Conservation (phyloP, 2,113 vertebrate species). For the Tyrannus savana region DNA sequence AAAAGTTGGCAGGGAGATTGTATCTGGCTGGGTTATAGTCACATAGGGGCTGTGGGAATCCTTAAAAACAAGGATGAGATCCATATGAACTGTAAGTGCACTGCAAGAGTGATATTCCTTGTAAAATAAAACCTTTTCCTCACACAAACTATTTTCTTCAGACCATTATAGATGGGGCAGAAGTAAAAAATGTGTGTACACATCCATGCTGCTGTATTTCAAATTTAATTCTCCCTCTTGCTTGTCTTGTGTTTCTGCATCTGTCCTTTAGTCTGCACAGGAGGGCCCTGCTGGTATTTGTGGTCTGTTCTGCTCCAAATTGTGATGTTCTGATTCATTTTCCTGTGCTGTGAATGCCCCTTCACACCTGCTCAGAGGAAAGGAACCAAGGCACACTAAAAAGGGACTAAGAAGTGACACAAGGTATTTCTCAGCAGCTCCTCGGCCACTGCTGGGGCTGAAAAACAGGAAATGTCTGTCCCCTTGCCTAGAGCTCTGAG, state of each 20-base stretch:
- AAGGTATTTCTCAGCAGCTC: neutral
- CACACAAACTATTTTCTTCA: neutral
- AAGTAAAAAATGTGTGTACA: rapidly evolving
- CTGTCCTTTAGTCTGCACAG: neutral
- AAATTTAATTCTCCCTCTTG: neutral
- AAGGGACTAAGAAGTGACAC: neutral
- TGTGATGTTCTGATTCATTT: constrained; percentile 35
- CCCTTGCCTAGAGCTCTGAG: neutral
- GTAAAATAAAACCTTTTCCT: neutral
- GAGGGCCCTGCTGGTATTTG: neutral
- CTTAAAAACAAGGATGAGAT: neutral
- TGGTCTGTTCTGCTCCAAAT: neutral
- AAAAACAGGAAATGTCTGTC: constrained; percentile 65
- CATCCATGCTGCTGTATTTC: neutral
- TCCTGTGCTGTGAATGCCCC: neutral
- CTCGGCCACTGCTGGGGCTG: neutral
- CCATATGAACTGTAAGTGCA: neutral
- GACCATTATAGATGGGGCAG: neutral
- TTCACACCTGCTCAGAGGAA: constrained; percentile 1
- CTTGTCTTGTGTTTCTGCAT: neutral
- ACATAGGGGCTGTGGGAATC: neutral
- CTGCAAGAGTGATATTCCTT: neutral
- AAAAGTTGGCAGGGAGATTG: neutral
- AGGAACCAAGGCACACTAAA: neutral
- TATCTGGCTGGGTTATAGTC: neutral